Base-by-base conservation (phyloP, 2,888 invertebrate species). In the Zaprionus obscuricornis region DNA sequence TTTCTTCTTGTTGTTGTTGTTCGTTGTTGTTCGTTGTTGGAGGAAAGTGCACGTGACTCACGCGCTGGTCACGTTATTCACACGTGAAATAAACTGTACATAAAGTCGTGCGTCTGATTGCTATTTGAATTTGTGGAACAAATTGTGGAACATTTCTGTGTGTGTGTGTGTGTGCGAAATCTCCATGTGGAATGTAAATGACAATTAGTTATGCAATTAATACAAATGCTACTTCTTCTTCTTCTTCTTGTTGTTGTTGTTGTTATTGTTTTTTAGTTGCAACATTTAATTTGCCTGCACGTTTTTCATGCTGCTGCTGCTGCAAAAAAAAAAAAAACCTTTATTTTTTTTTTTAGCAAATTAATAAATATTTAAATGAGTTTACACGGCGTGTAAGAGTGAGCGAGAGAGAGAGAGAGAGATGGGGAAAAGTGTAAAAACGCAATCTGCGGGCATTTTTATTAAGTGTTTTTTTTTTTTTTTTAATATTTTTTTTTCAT, bases 361-460 rank as follows among this genome's bases (percentile, higher is more conserved):
- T 74, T 55, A 74, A 64, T 59, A 71, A 74, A 74, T 69, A 68
- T 74, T 68, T 59, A 37, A 67, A n/a, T n/a, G n/a, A n/a, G n/a
- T n/a, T n/a, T n/a, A n/a, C n/a, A n/a, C n/a, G n/a, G n/a, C n/a
- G n/a, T n/a, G n/a, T n/a, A n/a, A n/a, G n/a, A n/a, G n/a, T n/a
- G n/a, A n/a, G n/a, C n/a, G n/a, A n/a, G n/a, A n/a, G n/a, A n/a
- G n/a, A 68, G 17, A 18, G 18, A 37, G 17, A 17, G 24, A 17
- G 17, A 14, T 10, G 18, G 10, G 16, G 5, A 16, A 49, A 46
- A 49, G 26, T 29, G 26, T 36, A 40, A 40, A 42, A 58, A 17
- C 14, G 26, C 20, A 34, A 54, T 24, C 17, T 45, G 16, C 20
- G 10, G 16, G 26, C 34, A 36, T 42, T 11, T 57, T 49, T 56